phyloP scores from a whole-genome alignment of 2,113 vertebrate species.

The Caranx melampygus region DNA sequence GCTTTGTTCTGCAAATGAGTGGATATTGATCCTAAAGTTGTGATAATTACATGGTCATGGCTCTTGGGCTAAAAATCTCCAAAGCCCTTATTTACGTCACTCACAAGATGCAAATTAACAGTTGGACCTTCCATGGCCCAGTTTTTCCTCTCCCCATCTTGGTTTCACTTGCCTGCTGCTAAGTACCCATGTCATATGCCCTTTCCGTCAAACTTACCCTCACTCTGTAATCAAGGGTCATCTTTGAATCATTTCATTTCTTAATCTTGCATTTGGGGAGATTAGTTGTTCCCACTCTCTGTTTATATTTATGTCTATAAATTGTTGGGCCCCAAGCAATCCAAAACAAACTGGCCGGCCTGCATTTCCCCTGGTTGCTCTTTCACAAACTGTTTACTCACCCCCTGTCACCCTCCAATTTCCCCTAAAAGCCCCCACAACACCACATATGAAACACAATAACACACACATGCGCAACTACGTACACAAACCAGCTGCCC shows the following conservation, averaged over 20 bases:
- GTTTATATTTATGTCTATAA: constrained; percentile 83
- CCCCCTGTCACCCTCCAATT: constrained; percentile 45
- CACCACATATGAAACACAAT: constrained; percentile 47
- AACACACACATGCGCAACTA: constrained; percentile 18
- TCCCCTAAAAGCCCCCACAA: constrained; percentile 22
- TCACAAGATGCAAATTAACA: constrained; percentile 64
- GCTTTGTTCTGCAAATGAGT: constrained; percentile 72
- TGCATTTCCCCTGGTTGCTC: constrained; percentile 64
- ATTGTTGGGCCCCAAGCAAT: constrained; percentile 64
- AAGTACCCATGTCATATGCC: constrained; percentile 62
- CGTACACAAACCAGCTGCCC: constrained; percentile 44
- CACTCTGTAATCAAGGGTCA: constrained; percentile 77
- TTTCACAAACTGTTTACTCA: constrained; percentile 74
- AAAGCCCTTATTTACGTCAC: constrained; percentile 66
- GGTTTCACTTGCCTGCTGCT: constrained; percentile 46
- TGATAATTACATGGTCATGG: constrained; percentile 71
- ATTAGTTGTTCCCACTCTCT: constrained; percentile 72
- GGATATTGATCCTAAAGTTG: constrained; percentile 67
- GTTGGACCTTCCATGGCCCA: constrained; percentile 41
- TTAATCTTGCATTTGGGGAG: constrained; percentile 74
- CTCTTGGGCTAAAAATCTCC: constrained; percentile 51
- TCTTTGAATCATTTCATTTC: constrained; percentile 73
- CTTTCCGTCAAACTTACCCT: constrained; percentile 68
- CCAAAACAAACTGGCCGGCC: constrained; percentile 75
- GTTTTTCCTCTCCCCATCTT: constrained; percentile 30